Percentiles rank a stretch among this genome's conserved stretches.
Evolutionary conservation across 53 echinoderm and acorn worm genomes (phyloP).

Genomic region (Actinopyga echinites): DNA sequence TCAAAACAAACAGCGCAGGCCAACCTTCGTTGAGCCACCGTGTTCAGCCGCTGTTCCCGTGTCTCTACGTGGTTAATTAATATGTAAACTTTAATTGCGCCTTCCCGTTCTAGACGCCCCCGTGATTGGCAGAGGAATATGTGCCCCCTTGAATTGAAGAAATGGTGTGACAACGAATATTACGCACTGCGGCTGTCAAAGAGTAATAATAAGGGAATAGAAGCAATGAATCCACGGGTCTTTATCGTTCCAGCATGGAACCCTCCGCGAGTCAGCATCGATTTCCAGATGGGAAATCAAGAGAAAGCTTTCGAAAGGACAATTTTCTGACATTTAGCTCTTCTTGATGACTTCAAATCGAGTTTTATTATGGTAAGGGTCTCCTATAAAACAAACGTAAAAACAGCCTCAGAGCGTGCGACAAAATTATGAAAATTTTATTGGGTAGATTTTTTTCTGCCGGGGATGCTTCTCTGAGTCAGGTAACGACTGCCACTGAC

Average conservation of each 20-base stretch:
- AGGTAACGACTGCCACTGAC: not conserved
- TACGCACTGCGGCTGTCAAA: not conserved
- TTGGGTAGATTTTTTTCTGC: slow-evolving; percentile 1
- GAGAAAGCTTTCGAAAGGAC: slow-evolving; percentile 44
- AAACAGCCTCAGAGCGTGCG: slow-evolving; percentile 39
- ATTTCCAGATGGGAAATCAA: slow-evolving; percentile 40
- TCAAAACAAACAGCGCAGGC: slow-evolving; percentile 23
- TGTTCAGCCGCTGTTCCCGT: not conserved
- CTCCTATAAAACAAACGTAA: slow-evolving; percentile 45
- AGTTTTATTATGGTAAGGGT: slow-evolving; percentile 39
- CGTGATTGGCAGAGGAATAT: slow-evolving; percentile 35
- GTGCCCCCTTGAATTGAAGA: not conserved
- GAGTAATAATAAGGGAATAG: not conserved
- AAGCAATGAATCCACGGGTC: slow-evolving; percentile 13
- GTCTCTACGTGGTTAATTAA: slow-evolving; percentile 28
- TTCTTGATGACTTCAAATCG: slow-evolving; percentile 42
- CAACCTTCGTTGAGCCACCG: not conserved
- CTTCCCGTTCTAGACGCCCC: slow-evolving; percentile 2
- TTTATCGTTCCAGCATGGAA: slow-evolving; percentile 44
- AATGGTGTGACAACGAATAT: not conserved
- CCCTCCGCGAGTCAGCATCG: not conserved
- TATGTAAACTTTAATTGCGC: slow-evolving; percentile 43
- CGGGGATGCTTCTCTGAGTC: not conserved
- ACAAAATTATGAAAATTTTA: slow-evolving; percentile 47
- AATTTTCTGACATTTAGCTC: slow-evolving; percentile 41